Conservation (phyloP, 2,888 invertebrate genomes). For the Hemithea aestivaria region DNA sequence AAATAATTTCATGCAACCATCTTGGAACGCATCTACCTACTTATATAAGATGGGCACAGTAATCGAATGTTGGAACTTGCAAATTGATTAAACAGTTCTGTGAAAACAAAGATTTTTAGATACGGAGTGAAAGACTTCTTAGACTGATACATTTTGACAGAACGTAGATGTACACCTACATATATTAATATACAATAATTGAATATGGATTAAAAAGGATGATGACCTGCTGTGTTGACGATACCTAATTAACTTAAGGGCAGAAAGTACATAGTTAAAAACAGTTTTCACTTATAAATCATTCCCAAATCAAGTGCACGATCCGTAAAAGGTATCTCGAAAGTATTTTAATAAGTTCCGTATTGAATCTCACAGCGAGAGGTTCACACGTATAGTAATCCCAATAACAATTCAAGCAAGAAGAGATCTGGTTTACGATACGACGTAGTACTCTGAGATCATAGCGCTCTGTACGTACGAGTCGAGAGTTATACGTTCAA, state of each 20-base stretch:
- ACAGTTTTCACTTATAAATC: constrained; percentile 10
- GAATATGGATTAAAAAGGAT: too few relatives aligned
- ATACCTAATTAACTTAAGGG: too few relatives aligned
- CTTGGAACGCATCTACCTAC: constrained; percentile 18
- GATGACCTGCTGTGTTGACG: too few relatives aligned
- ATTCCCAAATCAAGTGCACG: constrained; percentile 13
- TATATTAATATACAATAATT: too few relatives aligned
- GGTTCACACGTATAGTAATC: constrained; percentile 63
- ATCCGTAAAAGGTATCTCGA: constrained; percentile 27
- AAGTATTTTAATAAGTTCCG: constrained; percentile 60
- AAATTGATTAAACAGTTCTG: too few relatives aligned
- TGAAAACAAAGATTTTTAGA: too few relatives aligned
- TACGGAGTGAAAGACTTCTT: too few relatives aligned
- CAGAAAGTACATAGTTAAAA: too few relatives aligned
- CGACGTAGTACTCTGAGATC: constrained; percentile 53
- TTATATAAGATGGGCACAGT: constrained; percentile 18
- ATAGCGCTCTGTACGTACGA: constrained; percentile 36
- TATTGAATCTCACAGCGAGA: constrained; percentile 45
- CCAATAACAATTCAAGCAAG: constrained; percentile 61
- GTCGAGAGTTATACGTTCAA: constrained; percentile 52
- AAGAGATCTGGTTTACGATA: constrained; percentile 67
- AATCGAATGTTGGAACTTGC: too few relatives aligned
- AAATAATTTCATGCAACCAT: constrained; percentile 43
- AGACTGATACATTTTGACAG: too few relatives aligned
- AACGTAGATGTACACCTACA: too few relatives aligned